Conservation (phyloP, 1,140 invertebrate species). For the Mercenaria mercenaria region DNA sequence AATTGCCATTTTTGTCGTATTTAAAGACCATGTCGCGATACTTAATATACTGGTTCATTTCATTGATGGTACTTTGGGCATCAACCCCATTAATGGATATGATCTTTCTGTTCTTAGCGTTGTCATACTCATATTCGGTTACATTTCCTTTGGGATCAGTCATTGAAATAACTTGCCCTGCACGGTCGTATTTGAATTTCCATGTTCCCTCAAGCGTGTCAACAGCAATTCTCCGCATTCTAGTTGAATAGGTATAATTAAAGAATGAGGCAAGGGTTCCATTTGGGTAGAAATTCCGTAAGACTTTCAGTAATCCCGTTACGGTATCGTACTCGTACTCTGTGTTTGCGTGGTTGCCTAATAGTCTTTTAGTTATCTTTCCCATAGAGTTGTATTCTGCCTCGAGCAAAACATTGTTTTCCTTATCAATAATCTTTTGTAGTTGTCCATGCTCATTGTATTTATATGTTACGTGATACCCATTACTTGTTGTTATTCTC, state of each 20-base stretch:
- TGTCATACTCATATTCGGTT: conserved; percentile 35
- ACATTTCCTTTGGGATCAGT: background rate
- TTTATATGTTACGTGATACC: background rate
- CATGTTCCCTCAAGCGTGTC: conserved; percentile 4
- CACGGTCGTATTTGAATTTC: conserved; percentile 26
- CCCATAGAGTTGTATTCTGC: background rate
- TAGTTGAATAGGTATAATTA: background rate
- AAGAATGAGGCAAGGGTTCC: conserved; percentile 21
- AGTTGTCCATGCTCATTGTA: background rate
- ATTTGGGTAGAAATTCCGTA: conserved; percentile 12
- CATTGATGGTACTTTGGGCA: background rate
- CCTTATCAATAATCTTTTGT: background rate
- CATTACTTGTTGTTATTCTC: background rate
- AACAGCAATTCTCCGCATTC: background rate
- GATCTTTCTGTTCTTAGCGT: conserved; percentile 19
- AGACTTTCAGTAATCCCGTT: background rate
- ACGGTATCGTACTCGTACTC: background rate
- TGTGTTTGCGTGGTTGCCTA: conserved; percentile 19
- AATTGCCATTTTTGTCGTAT: conserved; percentile 44
- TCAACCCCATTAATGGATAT: conserved; percentile 3
- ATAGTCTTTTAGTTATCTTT: background rate
- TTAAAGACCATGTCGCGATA: background rate
- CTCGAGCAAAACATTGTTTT: background rate
- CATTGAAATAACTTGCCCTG: conserved; percentile 21
- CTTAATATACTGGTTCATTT: conserved; percentile 20